phyloP scores from a whole-genome alignment of 1,140 invertebrate species.

The Heliconius eleuchia region DNA sequence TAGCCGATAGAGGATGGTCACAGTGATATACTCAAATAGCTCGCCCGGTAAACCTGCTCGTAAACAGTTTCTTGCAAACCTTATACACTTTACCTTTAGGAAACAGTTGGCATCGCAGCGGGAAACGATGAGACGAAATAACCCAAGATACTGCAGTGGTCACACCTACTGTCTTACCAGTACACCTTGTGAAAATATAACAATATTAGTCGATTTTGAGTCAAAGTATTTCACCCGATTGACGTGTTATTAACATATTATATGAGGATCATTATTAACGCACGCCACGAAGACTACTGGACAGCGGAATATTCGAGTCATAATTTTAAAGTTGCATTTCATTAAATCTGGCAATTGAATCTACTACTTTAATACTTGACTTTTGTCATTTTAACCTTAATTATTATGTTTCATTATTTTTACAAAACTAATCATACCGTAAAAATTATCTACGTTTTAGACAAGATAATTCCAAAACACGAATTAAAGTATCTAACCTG shows the following conservation, averaged over 20 bases:
- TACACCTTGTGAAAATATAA: constrained; percentile 82
- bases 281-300: constrained; percentile 32
- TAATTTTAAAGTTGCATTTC: not conserved
- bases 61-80: constrained; percentile 72
- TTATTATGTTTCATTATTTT: not conserved
- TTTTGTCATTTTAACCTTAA: not conserved
- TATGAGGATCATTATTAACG: constrained; percentile 67
- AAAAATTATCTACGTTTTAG: not conserved
- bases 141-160: constrained; percentile 71
- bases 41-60: constrained; percentile 70
- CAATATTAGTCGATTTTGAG: constrained; percentile 80
- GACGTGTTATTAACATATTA: constrained; percentile 59
- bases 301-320: not conserved
- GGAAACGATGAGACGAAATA: constrained; percentile 69
- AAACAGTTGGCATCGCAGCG: constrained; percentile 61
- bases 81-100: constrained; percentile 76
- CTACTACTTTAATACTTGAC: not conserved
- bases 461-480: not conserved
- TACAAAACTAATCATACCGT: not conserved
- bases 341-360: too few relatives aligned
- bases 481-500: not conserved
- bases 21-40: constrained; percentile 66
- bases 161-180: constrained; percentile 81
- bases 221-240: constrained; percentile 73
- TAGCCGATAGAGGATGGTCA: constrained; percentile 73